Evolutionary conservation across 2,113 vertebrate species (phyloP), one percentile per base, ranked within the genome.

Genomic region (Phylloscopus trochilus): DNA sequence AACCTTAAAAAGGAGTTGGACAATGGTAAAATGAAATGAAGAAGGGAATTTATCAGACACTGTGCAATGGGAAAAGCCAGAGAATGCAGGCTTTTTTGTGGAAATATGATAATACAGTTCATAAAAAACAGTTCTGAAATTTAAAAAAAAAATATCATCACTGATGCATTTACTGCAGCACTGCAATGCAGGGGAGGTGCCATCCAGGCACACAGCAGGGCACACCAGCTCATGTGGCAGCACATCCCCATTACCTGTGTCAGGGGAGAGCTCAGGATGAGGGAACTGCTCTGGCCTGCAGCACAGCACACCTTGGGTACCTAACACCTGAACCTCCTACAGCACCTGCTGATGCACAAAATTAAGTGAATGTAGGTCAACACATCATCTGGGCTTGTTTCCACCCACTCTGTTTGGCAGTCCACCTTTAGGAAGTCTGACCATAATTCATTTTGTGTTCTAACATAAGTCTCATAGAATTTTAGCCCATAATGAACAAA

Each of bases 401-500:
- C 53, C 46, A 76, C 11, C 20, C 43, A 9, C 23, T 69, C 46
- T 66, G 39, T 14, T 83, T 64, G 63, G 28, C 53, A 66, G 26
- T 2, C 15, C 26, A 22, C 16, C 51, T 80, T 76, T 13, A 68
- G 77, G 53, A 58, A 70, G 28, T 10, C 51, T 66, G 35, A 30
- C 35, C 23, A 13, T 22, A 52, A 22, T 27, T 52, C 67, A 23
- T 51, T n/a, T 37, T 18, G 33, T 30, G 39, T 37, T 69, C 30
- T 59, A 82, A 80, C 6, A 8, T 8, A 67, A 70, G 63, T 53
- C 73, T 66, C 79, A 37, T 26, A 87, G 44, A 82, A 72, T 92
- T 88, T 90, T 72, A 89, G 37, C 44, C 60, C 13, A 35, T 78
- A 83, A 86, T 35, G 28, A 59, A 87, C 53, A 78, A 82, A 82